Evolutionary conservation across 2,113 vertebrate genomes (phyloP), one percentile per base, ranked within the genome.

Genomic region (Leptobrachium leishanense): DNA sequence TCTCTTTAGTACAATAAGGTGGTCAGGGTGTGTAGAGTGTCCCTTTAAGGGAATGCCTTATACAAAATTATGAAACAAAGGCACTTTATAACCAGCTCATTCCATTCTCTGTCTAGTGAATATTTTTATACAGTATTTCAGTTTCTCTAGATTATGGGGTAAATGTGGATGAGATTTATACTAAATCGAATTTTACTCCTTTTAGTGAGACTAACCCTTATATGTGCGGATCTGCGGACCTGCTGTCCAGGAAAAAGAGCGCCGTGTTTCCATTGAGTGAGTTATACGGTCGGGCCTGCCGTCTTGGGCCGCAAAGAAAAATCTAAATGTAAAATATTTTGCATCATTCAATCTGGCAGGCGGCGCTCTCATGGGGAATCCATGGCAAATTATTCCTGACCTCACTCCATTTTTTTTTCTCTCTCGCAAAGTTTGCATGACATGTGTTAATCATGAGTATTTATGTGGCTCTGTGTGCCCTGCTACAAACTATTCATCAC

Each of bases 341-440:
- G 46, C 44, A 72, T 31, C 31, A 72, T 53, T 72, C 20, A 20
- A 2, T 72, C 46, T 72, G 69, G 69, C 69, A 72, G 50, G 13
- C 31, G 40, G 46, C 12, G 69, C 54, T 72, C 69, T 72, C 69
- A 12, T 39, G 31, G 69, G 69, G 46, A 72, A 8, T 15, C 55
- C 46, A 5, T 50, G 46, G 8, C 46, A 31, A 31, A 50, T 50
- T 50, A 50, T 50, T 4, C 46, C 8, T 4, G 46, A 0, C 46
- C 46, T 50, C 46, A 4, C 46, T 31, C 20, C 20, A 31, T 31
- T 31, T 31, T 31, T 31, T 31, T 50, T 50, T 1, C 46, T 8
- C 46, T 50, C 8, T 50, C 8, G 46, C 8, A 50, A 4, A 50
- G 46, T 50, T 50, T 50, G 46, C 46, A 50, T 50, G 46, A 50